phyloP scores from a whole-genome alignment of 2,113 vertebrate genomes.

The Lontra canadensis region DNA sequence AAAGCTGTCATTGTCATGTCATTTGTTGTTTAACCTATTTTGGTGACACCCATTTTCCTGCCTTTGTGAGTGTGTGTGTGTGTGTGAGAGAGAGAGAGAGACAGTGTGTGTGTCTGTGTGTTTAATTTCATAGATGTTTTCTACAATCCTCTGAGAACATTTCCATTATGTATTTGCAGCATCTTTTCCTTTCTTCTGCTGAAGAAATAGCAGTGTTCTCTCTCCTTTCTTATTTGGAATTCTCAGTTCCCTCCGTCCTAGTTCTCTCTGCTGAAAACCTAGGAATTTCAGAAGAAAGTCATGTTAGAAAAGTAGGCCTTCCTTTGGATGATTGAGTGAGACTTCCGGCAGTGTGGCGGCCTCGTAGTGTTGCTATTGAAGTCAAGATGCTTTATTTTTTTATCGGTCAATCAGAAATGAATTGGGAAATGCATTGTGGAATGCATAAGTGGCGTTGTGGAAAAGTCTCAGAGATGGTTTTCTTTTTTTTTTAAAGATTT shows the following conservation, averaged over 20 bases:
- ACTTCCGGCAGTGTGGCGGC: neutral
- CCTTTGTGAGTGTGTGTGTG: neutral
- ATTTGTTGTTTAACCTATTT: neutral
- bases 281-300: constrained; percentile 36
- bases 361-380: neutral
- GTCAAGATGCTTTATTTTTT: neutral
- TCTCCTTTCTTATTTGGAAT: neutral
- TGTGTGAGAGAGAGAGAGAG: neutral
- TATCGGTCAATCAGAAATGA: neutral
- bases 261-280: neutral
- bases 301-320: neutral
- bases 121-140: neutral
- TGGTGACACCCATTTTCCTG: neutral
- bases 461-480: neutral
- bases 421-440: neutral
- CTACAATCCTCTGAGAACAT: neutral
- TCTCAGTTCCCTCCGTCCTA: neutral
- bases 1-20: constrained; percentile 2
- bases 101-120: neutral
- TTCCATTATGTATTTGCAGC: neutral
- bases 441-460: neutral
- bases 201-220: neutral
- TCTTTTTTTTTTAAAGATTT: neutral
- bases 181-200: neutral
- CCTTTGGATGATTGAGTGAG: neutral